These are phyloP conservation scores for Lasiurus borealis DNA, from an alignment of 2,113 vertebrate genomes.

Conservation along the genomic window DNA sequence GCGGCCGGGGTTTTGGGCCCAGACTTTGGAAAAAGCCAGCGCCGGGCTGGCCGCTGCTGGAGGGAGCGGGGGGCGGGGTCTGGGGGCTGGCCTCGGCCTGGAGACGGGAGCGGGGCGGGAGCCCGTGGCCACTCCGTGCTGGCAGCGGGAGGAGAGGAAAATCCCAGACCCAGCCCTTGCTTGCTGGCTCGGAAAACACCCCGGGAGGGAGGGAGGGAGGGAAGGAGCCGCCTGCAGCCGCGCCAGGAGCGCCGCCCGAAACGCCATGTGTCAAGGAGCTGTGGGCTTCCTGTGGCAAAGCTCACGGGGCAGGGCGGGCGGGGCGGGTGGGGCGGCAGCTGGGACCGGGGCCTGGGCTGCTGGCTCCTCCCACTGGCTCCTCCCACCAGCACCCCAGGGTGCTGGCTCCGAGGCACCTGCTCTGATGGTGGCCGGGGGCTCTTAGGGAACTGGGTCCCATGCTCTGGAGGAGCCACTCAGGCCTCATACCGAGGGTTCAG, in stretches of 20 bases:
- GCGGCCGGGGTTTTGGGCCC: neutral
- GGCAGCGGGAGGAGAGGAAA: slow-evolving; percentile 53
- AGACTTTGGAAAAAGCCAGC: neutral
- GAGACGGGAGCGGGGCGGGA: slow-evolving; percentile 79
- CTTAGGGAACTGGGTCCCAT: too few species aligned
- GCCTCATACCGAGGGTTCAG: neutral
- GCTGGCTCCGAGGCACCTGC: neutral
- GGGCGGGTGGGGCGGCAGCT: neutral
- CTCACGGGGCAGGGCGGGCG: neutral
- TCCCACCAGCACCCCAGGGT: too few species aligned
- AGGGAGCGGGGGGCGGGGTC: neutral
- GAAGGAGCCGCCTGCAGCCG: neutral
- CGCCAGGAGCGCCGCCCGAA: neutral
- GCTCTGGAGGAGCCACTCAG: too few species aligned
- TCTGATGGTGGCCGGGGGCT: too few species aligned
- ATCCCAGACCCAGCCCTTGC: neutral
- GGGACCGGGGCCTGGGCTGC: neutral
- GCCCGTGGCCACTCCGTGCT: neutral
- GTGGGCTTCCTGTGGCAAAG: too few species aligned
- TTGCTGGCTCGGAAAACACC: neutral
- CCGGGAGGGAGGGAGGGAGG: neutral
- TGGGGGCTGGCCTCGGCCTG: slow-evolving; percentile 73
- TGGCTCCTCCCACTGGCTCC: neutral
- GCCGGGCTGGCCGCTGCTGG: neutral
- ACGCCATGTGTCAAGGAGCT: too few species aligned